Base-by-base conservation (phyloP, 2,888 invertebrate genomes). In the Drosophila mimetica region DNA sequence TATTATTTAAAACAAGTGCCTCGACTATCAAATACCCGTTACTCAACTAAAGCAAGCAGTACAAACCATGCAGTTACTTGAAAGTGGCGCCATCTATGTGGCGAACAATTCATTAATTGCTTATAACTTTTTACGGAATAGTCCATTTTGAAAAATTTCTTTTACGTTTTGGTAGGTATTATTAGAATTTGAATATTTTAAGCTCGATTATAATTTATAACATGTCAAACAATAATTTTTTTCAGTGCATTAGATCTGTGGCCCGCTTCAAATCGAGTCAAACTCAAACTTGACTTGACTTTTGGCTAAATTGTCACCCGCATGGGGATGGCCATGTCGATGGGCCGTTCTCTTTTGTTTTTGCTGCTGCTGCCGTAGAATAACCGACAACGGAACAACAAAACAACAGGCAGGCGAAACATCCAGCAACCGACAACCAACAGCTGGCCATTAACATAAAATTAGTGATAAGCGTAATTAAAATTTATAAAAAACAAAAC, bases 371-470 rank as follows among this genome's bases (percentile, higher is more conserved):
- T 57, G 46, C 52, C 42, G 51, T 44, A 44, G 28, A 46, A 28
- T 18, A 37, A 57, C 52, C 25, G 22, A 30, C 28, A 63, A 41
- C 28, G 18, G 41, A 44, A 57, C 25, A 52, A 13, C 51, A 52
- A 34, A 51, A 14, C 28, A 52, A 14, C 18, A 30, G 37, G 32
- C 30, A 42, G 34, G 32, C 44, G 44, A n/a, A 20, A 61, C 70
- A 64, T 60, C 57, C 41, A 30, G 37, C 34, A 70, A 58, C 44
- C 32, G 64, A 44, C 55, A 69, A 50, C 70, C 75, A 85, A 73
- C 83, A 87, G 79, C 74, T 86, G 78, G 75, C 85, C 88, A 89
- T 89, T 89, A 89, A 79, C 89, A 89, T 89, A 89, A 84, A 88
- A 89, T 84, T 84, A 80, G 78, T 86, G 89, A 89, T 89, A 89